Percentiles rank a stretch among this genome's conserved stretches.
Evolutionary conservation across 2,888 invertebrate species (phyloP).

Genomic region (Cerceris rybyensis): DNA sequence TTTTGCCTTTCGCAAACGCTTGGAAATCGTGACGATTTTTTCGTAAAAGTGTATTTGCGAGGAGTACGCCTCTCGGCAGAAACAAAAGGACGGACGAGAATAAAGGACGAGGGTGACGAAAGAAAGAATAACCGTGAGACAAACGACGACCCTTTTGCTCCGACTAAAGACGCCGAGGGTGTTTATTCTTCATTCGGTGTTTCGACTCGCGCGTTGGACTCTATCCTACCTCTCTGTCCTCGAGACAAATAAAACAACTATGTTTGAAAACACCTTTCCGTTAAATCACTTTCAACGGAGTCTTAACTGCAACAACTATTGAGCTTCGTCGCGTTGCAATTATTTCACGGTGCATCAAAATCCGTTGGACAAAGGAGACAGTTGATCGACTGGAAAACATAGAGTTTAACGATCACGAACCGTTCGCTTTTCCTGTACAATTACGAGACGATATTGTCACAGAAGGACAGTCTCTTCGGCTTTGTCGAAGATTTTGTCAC

Average conservation of each 20-base stretch:
- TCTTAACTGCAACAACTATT: not conserved
- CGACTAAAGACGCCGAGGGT: constrained; percentile 7
- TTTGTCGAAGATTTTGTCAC: not conserved
- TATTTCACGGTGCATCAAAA: constrained; percentile 5
- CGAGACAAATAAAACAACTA: not conserved
- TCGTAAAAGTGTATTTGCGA: not conserved
- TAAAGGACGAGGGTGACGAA: not conserved
- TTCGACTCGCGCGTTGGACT: not conserved
- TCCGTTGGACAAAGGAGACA: constrained; percentile 15
- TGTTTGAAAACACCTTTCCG: not conserved
- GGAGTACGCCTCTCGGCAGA: not conserved
- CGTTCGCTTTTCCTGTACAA: constrained; percentile 2
- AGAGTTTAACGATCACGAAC: constrained; percentile 2
- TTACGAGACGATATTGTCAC: constrained; percentile 14
- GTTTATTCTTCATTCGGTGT: not conserved
- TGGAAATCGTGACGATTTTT: too few species aligned
- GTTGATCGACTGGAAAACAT: constrained; percentile 11
- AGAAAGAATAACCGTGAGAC: constrained; percentile 18
- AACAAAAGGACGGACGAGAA: not conserved
- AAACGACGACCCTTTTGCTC: not conserved
- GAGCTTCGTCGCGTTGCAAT: constrained; percentile 7
- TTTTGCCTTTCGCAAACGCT: not conserved
- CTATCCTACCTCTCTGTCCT: not conserved
- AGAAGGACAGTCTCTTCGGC: not conserved
- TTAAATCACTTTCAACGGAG: constrained; percentile 1